phyloP scores from a whole-genome alignment of 2,888 invertebrate genomes.

The Caenorhabditis parvicauda region DNA sequence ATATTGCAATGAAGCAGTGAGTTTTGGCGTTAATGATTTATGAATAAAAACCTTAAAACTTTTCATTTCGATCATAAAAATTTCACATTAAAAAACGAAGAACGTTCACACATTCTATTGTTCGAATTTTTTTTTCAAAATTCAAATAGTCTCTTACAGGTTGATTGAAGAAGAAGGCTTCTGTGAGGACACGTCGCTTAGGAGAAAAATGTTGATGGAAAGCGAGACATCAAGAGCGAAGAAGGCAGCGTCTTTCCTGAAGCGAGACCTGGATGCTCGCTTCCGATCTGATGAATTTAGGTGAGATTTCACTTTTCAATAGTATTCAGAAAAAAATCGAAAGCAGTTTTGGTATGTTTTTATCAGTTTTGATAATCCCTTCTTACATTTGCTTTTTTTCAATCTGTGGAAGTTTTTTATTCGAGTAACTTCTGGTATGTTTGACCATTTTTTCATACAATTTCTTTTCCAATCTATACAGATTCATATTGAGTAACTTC shows the following conservation, averaged over 20 bases:
- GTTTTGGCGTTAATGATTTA: too few species aligned
- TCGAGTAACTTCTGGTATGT: too few species aligned
- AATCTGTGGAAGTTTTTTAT: too few species aligned
- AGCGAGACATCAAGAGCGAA: slow-evolving; percentile 52
- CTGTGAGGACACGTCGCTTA: slow-evolving; percentile 81
- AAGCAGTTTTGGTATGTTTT: too few species aligned
- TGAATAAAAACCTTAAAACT: too few species aligned
- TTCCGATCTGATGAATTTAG: slow-evolving; percentile 86
- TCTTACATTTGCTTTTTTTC: too few species aligned
- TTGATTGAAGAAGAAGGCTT: slow-evolving; percentile 88
- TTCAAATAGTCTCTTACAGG: slow-evolving; percentile 65
- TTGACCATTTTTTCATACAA: too few species aligned
- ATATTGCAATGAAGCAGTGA: slow-evolving; percentile 85
- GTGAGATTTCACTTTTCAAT: slow-evolving; percentile 46
- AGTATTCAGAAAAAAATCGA: too few species aligned
- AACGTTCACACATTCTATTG: not conserved
- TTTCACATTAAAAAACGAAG: not conserved
- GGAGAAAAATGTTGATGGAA: slow-evolving; percentile 74
- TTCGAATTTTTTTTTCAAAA: not conserved
- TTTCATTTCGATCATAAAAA: not conserved
- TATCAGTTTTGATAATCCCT: too few species aligned
- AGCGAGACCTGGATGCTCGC: slow-evolving; percentile 89
- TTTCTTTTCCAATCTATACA: too few species aligned
- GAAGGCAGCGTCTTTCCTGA: slow-evolving; percentile 85
- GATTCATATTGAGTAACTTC: too few species aligned